Evolutionary conservation across 2,888 invertebrate genomes (phyloP).

Genomic region (Elmis aenea): DNA sequence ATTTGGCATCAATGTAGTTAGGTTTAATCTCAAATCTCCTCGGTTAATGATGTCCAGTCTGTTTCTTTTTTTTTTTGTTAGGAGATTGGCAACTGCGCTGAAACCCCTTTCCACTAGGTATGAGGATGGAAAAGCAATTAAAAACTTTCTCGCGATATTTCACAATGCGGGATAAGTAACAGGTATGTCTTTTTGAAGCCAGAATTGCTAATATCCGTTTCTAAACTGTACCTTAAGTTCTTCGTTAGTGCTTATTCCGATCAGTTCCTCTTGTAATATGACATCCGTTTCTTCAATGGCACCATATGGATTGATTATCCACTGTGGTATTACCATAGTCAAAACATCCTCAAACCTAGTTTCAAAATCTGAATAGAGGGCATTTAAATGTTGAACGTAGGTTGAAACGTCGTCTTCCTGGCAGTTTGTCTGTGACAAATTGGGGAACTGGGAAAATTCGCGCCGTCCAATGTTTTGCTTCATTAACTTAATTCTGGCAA

Average conservation of each 20-base stretch:
- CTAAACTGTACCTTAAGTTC: constrained; percentile 27
- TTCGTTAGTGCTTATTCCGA: constrained; percentile 24
- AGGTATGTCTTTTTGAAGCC: constrained; percentile 25
- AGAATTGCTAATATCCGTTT: constrained; percentile 27
- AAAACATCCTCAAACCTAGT: constrained; percentile 30
- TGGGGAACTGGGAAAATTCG: constrained; percentile 30
- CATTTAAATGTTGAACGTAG: constrained; percentile 31
- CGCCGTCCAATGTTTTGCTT: constrained; percentile 31
- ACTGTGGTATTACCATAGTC: constrained; percentile 26
- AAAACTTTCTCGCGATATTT: constrained; percentile 24
- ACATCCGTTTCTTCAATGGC: constrained; percentile 23
- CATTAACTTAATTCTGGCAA: constrained; percentile 29
- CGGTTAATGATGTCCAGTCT: constrained; percentile 21
- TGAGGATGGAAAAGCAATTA: constrained; percentile 25
- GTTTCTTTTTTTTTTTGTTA: constrained; percentile 23
- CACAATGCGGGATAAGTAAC: constrained; percentile 25
- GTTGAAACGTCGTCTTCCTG: constrained; percentile 23
- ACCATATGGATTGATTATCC: constrained; percentile 25
- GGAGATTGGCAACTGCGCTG: constrained; percentile 21
- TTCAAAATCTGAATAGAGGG: constrained; percentile 27
- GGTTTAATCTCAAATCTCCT: too few species aligned
- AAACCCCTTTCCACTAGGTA: constrained; percentile 24
- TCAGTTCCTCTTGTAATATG: constrained; percentile 26
- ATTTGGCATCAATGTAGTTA: constrained; percentile 28
- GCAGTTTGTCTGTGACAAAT: constrained; percentile 23